A percentile compares a stretch with the other conserved stretches of the same genome.
phyloP scores from a whole-genome alignment of 2,797 vertebrate species.

The Pipistrellus pygmaeus region DNA sequence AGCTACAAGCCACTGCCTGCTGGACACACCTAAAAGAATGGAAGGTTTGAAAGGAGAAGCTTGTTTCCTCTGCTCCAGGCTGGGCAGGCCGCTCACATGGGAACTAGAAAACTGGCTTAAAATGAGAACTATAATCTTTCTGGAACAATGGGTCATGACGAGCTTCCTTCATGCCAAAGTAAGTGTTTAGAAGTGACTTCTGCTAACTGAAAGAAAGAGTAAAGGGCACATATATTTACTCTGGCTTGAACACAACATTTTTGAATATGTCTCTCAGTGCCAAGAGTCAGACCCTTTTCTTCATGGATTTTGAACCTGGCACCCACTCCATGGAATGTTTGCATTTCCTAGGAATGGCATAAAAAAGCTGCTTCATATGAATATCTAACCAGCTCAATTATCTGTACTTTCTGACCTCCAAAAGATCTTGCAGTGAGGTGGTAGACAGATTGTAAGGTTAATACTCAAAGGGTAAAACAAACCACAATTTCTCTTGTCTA shows the following conservation, averaged over 20 bases:
- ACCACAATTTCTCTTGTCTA: neutral
- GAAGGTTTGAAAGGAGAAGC: conserved; percentile 74
- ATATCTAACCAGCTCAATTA: conserved; percentile 5
- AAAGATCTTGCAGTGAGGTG: neutral
- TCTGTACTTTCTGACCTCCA: neutral
- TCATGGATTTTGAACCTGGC: conserved; percentile 37
- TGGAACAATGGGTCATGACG: conserved; percentile 83
- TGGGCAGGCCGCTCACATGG: conserved; percentile 75
- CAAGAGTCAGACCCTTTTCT: conserved; percentile 69
- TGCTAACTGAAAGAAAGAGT: conserved; percentile 80
- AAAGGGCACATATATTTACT: conserved; percentile 83
- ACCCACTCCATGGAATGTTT: conserved; percentile 27
- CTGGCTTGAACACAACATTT: conserved; percentile 78
- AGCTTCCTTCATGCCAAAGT: conserved; percentile 84
- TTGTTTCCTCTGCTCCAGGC: conserved; percentile 78
- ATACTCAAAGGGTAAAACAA: conserved; percentile 48
- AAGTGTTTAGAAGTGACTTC: conserved; percentile 80
- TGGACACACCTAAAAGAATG: conserved; percentile 74
- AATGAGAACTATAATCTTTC: conserved; percentile 79
- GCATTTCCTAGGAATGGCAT: conserved; percentile 39
- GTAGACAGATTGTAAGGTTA: neutral
- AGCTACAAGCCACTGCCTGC: conserved; percentile 76
- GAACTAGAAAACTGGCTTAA: conserved; percentile 81
- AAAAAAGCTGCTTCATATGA: neutral
- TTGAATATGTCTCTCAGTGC: conserved; percentile 64